Evolutionary conservation across 2,888 invertebrate genomes (phyloP).

Genomic region (Onthophagus sagittarius): DNA sequence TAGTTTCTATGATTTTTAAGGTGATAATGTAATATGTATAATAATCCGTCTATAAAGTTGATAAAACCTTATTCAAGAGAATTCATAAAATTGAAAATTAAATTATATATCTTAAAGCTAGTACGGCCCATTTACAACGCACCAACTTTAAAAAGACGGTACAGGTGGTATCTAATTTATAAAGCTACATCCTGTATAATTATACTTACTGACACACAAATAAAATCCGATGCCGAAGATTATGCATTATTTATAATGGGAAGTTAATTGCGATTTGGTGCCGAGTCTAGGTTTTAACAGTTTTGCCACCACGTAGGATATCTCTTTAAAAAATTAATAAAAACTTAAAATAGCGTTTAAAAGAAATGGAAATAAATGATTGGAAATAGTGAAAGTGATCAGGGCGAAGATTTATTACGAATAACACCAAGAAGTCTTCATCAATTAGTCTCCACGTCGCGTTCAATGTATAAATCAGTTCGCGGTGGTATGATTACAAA

Average conservation of each 20-base stretch:
- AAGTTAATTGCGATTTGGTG: not conserved
- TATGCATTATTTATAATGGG: slow-evolving; percentile 10
- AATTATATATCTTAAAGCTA: not conserved
- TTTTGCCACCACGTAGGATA: no score
- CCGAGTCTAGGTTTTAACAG: no score
- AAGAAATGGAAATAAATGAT: no score
- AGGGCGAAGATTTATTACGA: no score
- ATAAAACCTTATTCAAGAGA: no score
- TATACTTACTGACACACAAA: slow-evolving; percentile 15
- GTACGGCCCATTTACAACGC: not conserved
- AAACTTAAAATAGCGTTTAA: no score
- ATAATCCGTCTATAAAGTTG: no score
- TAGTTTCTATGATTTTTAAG: no score
- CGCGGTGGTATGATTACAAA: not conserved
- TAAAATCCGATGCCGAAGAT: slow-evolving; percentile 11
- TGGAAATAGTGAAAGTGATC: no score
- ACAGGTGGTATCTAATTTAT: slow-evolving; percentile 15
- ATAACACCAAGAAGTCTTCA: not conserved
- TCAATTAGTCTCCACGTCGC: slow-evolving; percentile 1
- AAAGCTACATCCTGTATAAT: slow-evolving; percentile 13
- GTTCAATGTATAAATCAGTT: not conserved
- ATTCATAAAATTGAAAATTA: not conserved
- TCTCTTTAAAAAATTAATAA: no score
- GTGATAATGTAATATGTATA: no score
- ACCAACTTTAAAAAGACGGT: not conserved